Conservation (phyloP, 2,797 vertebrate genomes). For the Champsocephalus esox region DNA sequence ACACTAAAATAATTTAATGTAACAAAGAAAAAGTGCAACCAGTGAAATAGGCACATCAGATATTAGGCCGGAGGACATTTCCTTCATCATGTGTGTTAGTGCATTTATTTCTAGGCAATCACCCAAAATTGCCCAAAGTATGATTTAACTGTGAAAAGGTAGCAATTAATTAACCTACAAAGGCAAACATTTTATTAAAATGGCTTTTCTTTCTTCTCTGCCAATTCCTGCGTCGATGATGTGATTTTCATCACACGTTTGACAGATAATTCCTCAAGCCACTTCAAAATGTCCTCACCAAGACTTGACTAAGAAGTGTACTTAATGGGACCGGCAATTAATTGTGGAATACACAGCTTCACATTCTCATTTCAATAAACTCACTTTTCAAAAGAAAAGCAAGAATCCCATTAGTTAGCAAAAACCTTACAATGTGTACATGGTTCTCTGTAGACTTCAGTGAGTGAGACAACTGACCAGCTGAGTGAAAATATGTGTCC, state of each 20-base stretch:
- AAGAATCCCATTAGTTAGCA: not conserved
- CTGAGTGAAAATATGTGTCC: constrained; percentile 17
- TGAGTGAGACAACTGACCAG: not conserved
- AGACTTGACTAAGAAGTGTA: not conserved
- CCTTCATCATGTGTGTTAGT: not conserved
- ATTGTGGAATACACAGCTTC: not conserved
- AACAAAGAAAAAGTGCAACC: too few species aligned
- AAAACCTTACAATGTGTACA: not conserved
- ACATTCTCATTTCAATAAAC: not conserved
- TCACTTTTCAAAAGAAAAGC: not conserved
- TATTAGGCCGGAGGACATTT: not conserved
- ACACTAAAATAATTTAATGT: too few species aligned
- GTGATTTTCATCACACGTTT: constrained; percentile 1
- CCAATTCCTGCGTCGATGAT: not conserved
- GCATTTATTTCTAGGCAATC: not conserved
- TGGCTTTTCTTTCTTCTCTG: not conserved
- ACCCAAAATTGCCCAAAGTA: not conserved
- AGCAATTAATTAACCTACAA: not conserved
- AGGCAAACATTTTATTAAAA: not conserved
- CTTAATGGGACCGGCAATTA: not conserved
- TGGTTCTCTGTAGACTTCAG: too few species aligned
- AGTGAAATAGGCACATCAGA: not conserved
- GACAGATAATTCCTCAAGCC: not conserved
- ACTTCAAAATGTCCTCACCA: not conserved
- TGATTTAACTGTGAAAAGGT: constrained; percentile 1